A percentile compares a stretch with the other conserved stretches of the same genome.
These are phyloP conservation scores for Pseudonaja textilis DNA, from an alignment of 2,113 vertebrate species.

Conservation along the genomic window DNA sequence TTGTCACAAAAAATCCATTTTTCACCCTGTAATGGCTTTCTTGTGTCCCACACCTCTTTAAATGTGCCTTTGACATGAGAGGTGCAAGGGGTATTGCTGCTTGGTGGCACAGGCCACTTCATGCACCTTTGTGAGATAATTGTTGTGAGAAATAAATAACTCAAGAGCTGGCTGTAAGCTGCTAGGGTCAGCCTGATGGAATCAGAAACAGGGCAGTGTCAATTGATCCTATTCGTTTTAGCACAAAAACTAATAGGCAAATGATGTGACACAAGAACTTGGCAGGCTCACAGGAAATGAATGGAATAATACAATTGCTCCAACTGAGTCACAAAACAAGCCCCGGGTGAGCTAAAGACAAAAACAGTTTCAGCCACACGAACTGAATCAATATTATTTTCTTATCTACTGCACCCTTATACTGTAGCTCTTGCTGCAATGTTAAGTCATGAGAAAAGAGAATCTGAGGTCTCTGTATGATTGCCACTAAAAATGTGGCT, in stretches of 20 bases:
- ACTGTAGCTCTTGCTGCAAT: not conserved
- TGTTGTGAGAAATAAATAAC: not conserved
- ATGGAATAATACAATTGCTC: slow-evolving; percentile 14
- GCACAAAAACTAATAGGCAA: slow-evolving; percentile 4
- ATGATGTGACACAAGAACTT: slow-evolving; percentile 2
- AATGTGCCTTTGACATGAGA: not conserved
- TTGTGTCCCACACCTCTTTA: not conserved
- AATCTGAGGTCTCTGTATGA: not conserved
- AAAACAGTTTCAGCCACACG: not conserved
- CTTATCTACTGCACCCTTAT: slow-evolving; percentile 2
- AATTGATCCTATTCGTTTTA: slow-evolving; percentile 1
- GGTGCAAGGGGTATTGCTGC: not conserved
- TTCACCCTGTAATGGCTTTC: not conserved
- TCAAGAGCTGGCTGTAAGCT: not conserved
- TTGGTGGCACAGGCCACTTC: not conserved
- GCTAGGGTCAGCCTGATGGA: not conserved
- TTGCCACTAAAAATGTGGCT: not conserved
- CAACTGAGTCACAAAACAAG: slow-evolving; percentile 23
- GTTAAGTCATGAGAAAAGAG: not conserved
- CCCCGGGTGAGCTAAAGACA: slow-evolving; percentile 3
- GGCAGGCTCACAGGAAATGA: slow-evolving; percentile 28
- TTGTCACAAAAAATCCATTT: not conserved
- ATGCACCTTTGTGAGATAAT: not conserved
- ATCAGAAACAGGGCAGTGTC: not conserved
- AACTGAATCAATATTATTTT: slow-evolving; percentile 11